Base-by-base conservation (phyloP, 2,113 vertebrate genomes). In the Pygoscelis antarcticus region DNA sequence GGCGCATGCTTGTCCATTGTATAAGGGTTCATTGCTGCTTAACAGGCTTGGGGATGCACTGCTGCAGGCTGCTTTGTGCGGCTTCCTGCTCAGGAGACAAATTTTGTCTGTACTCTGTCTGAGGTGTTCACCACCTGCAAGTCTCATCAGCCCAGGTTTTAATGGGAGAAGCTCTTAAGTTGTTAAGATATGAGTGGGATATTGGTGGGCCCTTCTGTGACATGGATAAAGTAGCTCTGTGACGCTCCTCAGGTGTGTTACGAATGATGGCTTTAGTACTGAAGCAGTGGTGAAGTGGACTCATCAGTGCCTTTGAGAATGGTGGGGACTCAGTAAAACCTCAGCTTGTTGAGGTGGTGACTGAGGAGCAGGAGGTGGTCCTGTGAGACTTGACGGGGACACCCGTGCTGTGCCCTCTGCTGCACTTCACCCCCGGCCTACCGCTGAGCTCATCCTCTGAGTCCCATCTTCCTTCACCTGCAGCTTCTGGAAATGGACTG, bases 1-100 rank as follows among this genome's bases (percentile, higher is more conserved):
- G 10, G 21, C 0, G 0, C 18, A 21, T 7, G 16, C 13, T 49
- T 49, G 10, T 30, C 51, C 19, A 2, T 14, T 26, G 6, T 36
- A 1, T 54, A 25, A 64, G 6, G 10, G 15, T 75, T 58, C 11
- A 6, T 8, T 18, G 19, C n/a, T 38, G 19, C 22, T 23, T n/a
- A 47, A 11, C 6, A 58, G 34, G 6, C 47, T 62, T 2, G 0
- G 4, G 55, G 17, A 20, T 17, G 36, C 9, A 7, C 11, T 65
- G 17, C 21, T 2, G 1, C 16, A 32, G 57, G 46, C 36, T 54
- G 62, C 20, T 29, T 29, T 21, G 36, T 36, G 44, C 1, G 1
- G 21, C 27, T 57, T 2, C 10, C 7, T 27, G 6, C 34, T 42
- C 34, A 20, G 21, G 32, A 57, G 16, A 36, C 18, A 21, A 14